Conservation (phyloP, 2,797 vertebrate genomes). For the Hyperoplus immaculatus region DNA sequence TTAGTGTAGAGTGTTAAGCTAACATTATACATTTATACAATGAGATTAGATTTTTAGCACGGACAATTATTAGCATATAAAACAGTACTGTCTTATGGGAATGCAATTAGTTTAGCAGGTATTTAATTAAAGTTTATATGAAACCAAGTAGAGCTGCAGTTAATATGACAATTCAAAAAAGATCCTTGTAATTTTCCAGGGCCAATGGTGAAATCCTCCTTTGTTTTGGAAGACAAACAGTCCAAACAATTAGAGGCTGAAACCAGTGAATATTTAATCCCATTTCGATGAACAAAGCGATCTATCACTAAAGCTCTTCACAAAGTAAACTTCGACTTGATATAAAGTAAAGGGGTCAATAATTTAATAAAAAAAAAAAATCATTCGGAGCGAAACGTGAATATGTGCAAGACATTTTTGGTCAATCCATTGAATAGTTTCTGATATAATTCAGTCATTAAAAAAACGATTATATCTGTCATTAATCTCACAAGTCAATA, state of each 20-base stretch:
- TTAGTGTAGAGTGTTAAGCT: not conserved
- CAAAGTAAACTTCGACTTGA: not conserved
- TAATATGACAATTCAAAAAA: not conserved
- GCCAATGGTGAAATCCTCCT: not conserved
- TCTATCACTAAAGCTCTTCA: not conserved
- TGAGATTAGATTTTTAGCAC: no score
- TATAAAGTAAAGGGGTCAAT: not conserved
- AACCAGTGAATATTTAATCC: not conserved
- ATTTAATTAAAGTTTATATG: not conserved
- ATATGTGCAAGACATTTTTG: not conserved
- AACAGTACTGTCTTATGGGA: no score
- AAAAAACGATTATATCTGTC: slow-evolving; percentile 7
- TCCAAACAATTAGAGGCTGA: not conserved
- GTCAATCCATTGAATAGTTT: not conserved
- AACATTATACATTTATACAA: not conserved
- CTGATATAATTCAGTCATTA: not conserved
- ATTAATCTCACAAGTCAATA: slow-evolving; percentile 55
- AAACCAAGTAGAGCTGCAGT: not conserved
- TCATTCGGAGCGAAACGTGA: not conserved
- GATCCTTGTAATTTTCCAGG: not conserved
- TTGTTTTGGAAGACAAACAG: not conserved
- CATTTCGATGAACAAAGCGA: no score
- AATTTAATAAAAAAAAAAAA: no score
- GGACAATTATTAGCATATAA: no score
- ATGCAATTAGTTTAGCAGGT: no score